Base-by-base conservation (phyloP, 2,797 vertebrate species). In the Nannoperca australis region DNA sequence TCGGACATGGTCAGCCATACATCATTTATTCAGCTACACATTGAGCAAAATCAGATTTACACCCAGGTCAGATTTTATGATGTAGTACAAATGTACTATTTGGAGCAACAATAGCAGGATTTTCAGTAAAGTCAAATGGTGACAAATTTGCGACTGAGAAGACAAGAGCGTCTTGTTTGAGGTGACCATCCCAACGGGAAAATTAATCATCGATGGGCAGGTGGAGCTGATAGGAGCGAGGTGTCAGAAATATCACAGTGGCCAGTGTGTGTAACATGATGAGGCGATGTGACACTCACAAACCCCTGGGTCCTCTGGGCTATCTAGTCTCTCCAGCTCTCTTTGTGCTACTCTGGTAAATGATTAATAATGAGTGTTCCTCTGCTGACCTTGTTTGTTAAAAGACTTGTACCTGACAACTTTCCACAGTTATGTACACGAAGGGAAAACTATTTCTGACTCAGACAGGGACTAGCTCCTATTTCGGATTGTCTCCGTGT, bases 371-470 rank as follows among this genome's bases (percentile, higher is more conserved):
- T 56, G 78, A 85, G 83, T 89, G 91, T 87, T 95, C 92, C 94
- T 93, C 87, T 59, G 76, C 88, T 92, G 91, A 94, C 93, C 94
- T 92, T 93, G 91, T 91, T 93, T 93, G 93, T 94, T 93, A 93
- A 94, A 92, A 92, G 91, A 91, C 92, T 94, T 92, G 93, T 94
- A 93, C 91, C 93, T 94, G 91, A 94, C 93, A 92, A 89, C 86
- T 90, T 79, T 89, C 76, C 70, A 84, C 74, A 78, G 73, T 84
- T 77, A 27, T 85, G 80, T 70, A 68, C 87, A 77, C 59, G 11
- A 83, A 89, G 84, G 81, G 77, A 77, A 88, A 88, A 85, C 56
- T 70, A 67, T 83, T 87, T 71, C 78, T 71, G 66, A 87, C 79
- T 78, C 69, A 64, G 78, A 71, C 40, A 34, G 51, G 30, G 40